Conservation (phyloP, 2,888 invertebrate genomes). For the Gymnosoma rotundatum region DNA sequence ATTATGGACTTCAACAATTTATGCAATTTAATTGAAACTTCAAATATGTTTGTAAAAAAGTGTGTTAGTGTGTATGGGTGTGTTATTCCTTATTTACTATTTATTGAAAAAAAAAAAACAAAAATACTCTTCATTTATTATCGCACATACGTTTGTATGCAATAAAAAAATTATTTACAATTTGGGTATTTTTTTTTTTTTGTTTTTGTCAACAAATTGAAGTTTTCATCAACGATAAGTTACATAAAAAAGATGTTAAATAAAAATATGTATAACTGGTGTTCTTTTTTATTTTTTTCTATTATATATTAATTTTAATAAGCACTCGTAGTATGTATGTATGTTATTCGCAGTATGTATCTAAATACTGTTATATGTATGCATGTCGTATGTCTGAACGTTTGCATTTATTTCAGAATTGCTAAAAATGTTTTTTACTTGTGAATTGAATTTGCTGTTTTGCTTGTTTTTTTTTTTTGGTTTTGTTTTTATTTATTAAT, state of each 20-base stretch:
- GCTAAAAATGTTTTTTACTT: slow-evolving; percentile 33
- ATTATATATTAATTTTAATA: slow-evolving; percentile 5
- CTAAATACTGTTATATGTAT: neutral
- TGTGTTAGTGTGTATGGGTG: neutral
- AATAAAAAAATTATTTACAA: neutral
- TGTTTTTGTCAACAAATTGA: slow-evolving; percentile 18
- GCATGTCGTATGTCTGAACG: neutral
- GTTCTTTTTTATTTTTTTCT: slow-evolving; percentile 14
- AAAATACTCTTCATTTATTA: neutral
- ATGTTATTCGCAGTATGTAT: neutral
- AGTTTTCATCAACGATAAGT: slow-evolving; percentile 31
- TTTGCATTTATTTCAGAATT: slow-evolving; percentile 17
- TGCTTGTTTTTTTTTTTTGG: slow-evolving; percentile 12
- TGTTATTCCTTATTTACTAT: neutral
- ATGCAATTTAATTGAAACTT: too few species aligned
- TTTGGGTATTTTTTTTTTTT: slow-evolving; percentile 14
- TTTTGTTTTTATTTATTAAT: slow-evolving; percentile 13
- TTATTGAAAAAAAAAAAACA: too few species aligned
- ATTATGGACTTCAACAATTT: too few species aligned
- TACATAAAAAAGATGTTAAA: slow-evolving; percentile 55
- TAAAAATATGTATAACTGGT: slow-evolving; percentile 19
- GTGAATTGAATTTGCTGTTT: slow-evolving; percentile 17
- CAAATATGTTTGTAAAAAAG: neutral
- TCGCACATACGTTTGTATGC: neutral
- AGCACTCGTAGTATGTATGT: neutral